These are phyloP conservation scores for Platycercus adscitus DNA, from an alignment of 2,113 vertebrate species.

Conservation along the genomic window DNA sequence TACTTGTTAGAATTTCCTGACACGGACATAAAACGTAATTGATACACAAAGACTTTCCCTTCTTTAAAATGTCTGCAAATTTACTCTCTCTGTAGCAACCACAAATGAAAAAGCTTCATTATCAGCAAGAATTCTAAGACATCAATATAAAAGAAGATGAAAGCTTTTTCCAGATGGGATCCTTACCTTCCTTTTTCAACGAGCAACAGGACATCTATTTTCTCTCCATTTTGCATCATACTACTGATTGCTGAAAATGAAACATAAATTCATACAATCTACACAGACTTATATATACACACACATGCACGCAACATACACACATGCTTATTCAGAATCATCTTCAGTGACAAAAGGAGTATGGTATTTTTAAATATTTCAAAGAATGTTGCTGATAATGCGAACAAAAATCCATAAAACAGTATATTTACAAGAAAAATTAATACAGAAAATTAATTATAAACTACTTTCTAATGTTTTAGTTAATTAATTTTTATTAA, in stretches of 20 bases:
- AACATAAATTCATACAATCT: neutral
- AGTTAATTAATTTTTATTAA: neutral
- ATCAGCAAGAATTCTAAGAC: neutral
- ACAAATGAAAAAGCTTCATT: neutral
- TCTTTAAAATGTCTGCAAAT: neutral
- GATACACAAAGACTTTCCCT: conserved; percentile 7
- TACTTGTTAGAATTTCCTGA: conserved; percentile 11
- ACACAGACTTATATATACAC: neutral
- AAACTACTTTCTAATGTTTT: neutral
- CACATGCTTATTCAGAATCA: neutral
- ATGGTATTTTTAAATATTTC: neutral
- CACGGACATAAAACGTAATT: neutral
- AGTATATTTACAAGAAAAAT: neutral
- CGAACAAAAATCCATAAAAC: neutral
- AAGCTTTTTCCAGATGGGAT: neutral
- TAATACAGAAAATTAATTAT: neutral
- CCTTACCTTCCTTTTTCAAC: conserved; percentile 93
- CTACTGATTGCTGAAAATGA: conserved; percentile 83
- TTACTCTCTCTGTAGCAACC: neutral
- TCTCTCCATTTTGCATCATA: conserved; percentile 87
- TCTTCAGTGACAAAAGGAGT: neutral
- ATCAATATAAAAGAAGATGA: neutral
- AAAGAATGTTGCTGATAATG: neutral
- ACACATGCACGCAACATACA: neutral
- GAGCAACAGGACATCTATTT: conserved; percentile 88